These are phyloP conservation scores for Todus mexicanus DNA, from an alignment of 2,797 vertebrate genomes.

Conservation along the genomic window DNA sequence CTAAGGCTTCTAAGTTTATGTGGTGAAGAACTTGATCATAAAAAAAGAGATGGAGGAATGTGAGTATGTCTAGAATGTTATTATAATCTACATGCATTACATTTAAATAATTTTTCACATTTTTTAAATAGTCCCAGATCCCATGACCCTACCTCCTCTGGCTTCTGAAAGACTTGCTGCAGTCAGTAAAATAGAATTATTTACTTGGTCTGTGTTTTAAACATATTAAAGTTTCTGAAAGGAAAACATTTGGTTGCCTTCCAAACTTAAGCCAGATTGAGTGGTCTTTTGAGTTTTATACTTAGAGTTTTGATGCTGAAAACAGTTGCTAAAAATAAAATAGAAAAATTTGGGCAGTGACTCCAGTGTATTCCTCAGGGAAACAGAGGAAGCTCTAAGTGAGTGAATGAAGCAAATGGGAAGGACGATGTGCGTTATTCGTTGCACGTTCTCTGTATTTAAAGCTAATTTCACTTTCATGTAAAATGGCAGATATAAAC, in stretches of 20 bases:
- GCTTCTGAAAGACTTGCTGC: neutral
- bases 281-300: neutral
- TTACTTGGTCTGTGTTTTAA: neutral
- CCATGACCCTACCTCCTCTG: neutral
- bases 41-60: neutral
- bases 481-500: slow-evolving; percentile 80
- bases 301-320: neutral
- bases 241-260: neutral
- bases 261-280: neutral
- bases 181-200: neutral
- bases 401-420: neutral
- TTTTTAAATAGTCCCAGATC: neutral
- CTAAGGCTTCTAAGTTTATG: neutral
- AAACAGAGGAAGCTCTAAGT: neutral
- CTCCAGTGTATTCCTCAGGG: neutral
- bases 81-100: neutral
- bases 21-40: neutral
- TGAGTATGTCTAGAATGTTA: neutral
- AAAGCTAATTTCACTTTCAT: neutral
- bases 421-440: neutral
- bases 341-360: neutral
- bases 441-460: neutral
- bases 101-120: neutral
- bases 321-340: neutral
- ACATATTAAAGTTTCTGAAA: neutral